Evolutionary conservation across 1,140 invertebrate species (phyloP), one percentile per base, ranked within the genome.

Genomic region (Saccostrea echinata): DNA sequence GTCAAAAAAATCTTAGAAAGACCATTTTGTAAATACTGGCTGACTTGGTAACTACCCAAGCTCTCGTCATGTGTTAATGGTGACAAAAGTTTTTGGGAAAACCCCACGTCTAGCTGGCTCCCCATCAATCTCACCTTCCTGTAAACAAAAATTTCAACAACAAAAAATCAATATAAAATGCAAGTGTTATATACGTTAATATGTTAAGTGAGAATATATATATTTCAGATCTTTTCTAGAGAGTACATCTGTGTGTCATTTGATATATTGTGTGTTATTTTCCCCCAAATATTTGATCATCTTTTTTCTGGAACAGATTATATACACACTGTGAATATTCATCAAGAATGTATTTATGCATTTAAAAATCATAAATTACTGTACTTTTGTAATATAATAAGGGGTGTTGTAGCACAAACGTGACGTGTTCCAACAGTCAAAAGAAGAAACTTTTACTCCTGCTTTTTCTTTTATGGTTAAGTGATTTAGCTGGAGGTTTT

Each of bases 41-140:
- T 57, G 55, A 57, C 55, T 13, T 12, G 21, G 13, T 57, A 12
- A 76, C 27, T 27, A 76, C 11, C 27, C 16, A 24, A 30, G 68
- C 8, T 13, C 16, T n/a, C 81, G 87, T 53, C 61, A 88, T 18
- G 89, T 80, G 13, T 89, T 43, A 43, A 68, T 88, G 64, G 89
- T 80, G 13, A 94, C 93, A 91, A 94, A 94, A 80, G 92, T 93
- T 64, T 98, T 97, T 57, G 98, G 98, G 95, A 99, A 99, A 96
- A 99, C 97, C 86, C 98, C 98, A 90, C 96, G 96, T 51, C 98
- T 96, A 1, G 97, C 96, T 1, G 97, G 97, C 76, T 98, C 96
- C 71, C 97, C 96, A 94, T 98, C 94, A 24, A 99, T 96, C 89
- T 97, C 96, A 0, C 98, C 98, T 95, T 99, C 98, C 98, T 94